phyloP scores from a whole-genome alignment of 2,113 vertebrate genomes.

The Atrichornis clamosus region DNA sequence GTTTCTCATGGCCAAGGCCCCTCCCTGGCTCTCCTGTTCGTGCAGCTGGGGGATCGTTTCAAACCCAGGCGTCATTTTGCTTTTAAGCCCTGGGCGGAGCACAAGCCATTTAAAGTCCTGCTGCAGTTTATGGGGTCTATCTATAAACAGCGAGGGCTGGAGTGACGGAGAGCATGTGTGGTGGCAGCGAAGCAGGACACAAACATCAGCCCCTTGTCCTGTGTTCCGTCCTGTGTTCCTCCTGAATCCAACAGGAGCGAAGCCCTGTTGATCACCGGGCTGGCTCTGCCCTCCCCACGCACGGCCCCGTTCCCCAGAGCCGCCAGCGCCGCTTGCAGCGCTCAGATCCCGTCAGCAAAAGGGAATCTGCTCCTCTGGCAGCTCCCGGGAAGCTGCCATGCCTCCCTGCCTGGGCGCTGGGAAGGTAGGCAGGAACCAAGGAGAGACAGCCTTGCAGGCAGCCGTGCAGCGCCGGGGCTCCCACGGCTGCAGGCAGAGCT shows the following conservation, averaged over 20 bases:
- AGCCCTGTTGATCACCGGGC: not conserved
- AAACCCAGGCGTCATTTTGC: not conserved
- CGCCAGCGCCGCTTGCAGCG: not conserved
- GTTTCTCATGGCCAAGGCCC: not conserved
- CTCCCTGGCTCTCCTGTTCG: not conserved
- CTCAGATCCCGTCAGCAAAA: not conserved
- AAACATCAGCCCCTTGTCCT: not conserved
- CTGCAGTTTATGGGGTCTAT: not conserved
- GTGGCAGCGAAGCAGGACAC: not conserved
- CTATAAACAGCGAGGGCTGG: not conserved
- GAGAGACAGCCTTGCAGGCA: not conserved
- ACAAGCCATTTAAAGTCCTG: not conserved
- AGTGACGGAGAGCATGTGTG: not conserved
- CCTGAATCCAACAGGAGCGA: not conserved
- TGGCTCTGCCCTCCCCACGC: not conserved
- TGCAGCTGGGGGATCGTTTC: not conserved
- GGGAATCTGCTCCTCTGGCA: not conserved
- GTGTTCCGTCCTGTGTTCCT: not conserved
- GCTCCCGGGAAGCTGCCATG: not conserved
- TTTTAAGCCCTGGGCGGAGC: not conserved
- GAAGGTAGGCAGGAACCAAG: not conserved
- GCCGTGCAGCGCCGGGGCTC: not conserved
- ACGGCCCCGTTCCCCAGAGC: not conserved
- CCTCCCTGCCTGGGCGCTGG: not conserved
- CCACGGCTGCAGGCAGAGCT: not conserved